Percentiles rank a stretch among this genome's conserved stretches.
These are phyloP conservation scores for Dendroctonus valens DNA, from an alignment of 1,140 invertebrate genomes.

Conservation along the genomic window DNA sequence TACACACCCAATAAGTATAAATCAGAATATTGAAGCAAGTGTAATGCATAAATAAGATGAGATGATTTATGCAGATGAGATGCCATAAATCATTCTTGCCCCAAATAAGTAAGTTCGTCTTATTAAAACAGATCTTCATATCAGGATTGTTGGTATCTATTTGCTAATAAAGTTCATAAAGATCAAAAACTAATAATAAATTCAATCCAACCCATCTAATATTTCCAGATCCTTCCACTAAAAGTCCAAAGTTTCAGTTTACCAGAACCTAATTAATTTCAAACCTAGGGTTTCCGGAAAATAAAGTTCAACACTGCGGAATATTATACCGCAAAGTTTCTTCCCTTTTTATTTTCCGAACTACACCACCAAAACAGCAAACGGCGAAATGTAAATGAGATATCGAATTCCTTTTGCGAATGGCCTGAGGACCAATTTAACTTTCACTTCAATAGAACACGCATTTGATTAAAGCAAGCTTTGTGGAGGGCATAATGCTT, in stretches of 20 bases:
- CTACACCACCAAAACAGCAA: conserved; percentile 25
- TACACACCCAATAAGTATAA: too few relatives aligned
- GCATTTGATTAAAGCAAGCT: conserved; percentile 34
- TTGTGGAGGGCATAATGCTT: conserved; percentile 25
- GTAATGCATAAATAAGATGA: too few relatives aligned
- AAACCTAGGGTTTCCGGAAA: conserved; percentile 7
- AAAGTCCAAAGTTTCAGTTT: neutral
- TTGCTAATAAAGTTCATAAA: too few relatives aligned
- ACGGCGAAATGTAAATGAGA: conserved; percentile 30
- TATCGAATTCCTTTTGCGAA: conserved; percentile 31
- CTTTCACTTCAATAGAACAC: conserved; percentile 34
- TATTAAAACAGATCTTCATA: too few relatives aligned
- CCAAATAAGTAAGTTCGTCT: too few relatives aligned
- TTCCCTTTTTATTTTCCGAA: conserved; percentile 21
- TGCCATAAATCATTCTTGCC: too few relatives aligned
- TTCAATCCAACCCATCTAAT: too few relatives aligned
- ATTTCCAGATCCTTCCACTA: too few relatives aligned
- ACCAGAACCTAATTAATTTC: conserved; percentile 7
- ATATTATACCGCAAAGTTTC: conserved; percentile 9
- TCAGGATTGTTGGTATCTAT: too few relatives aligned
- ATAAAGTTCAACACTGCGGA: conserved; percentile 13
- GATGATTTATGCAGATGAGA: too few relatives aligned
- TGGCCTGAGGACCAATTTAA: conserved; percentile 33
- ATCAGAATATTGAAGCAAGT: too few relatives aligned
- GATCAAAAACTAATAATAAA: too few relatives aligned